Base-by-base conservation (phyloP, 2,888 invertebrate genomes). In the Dolichopus griseipennis region DNA sequence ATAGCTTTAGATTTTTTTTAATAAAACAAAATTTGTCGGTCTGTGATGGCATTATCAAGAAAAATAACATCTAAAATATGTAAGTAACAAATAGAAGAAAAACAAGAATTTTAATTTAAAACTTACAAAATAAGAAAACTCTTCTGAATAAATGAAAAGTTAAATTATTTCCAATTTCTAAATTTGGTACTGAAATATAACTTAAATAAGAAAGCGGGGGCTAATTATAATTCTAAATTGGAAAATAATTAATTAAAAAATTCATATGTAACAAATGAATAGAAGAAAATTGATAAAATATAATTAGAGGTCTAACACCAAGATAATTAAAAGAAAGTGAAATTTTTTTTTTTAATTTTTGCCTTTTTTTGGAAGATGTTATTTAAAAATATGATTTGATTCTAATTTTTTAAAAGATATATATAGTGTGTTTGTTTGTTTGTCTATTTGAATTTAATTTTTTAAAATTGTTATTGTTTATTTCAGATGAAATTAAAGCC, bases 41-140 rank as follows among this genome's bases (percentile, higher is more conserved):
- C n/a, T 52, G 74, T 74, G 72, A 82, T 82, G 81, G 81, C 82
- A 75, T 74, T 80, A 76, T 75, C 79, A 72, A 79, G 82, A 73
- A 81, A 80, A 73, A 75, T 81, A 74, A 76, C 78, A 71, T 74
- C 78, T 73, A 81, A 80, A 78, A 81, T 81, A 75, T 81, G 81
- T 82, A 76, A 81, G 81, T 79, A 72, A 71, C 69, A 66, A 71
- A 68, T 72, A 65, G 68, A 18, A 52, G 18, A 2, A 52, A n/a
- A 52, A 3, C 5, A 52, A 52, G 6, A 52, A 18, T 52, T 52
- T 52, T 12, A 15, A 18, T 52, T 52, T 3, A 18, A 18, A 52
- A 52, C 18, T 52, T 6, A 10, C 8, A 52, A 52, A 52, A n/a
- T 52, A 52, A 52, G 37, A 52, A 52, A 18, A 52, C n/a, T 52